phyloP scores from a whole-genome alignment of 35 echinoderm and acorn worm genomes.

The Holothuria glaberrima region DNA sequence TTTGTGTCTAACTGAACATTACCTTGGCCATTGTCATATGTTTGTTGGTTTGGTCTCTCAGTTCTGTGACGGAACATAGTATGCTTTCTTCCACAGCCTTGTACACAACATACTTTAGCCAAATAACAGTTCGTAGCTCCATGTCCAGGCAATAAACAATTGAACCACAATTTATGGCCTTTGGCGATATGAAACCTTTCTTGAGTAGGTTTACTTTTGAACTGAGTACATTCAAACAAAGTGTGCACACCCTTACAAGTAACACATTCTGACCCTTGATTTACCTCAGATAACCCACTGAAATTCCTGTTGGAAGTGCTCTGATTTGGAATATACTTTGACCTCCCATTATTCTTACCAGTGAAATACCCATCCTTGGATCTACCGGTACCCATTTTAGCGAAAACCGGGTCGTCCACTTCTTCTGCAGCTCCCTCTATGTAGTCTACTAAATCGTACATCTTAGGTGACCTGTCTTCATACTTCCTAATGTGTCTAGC shows the following conservation, averaged over 20 bases:
- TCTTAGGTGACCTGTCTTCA: not conserved
- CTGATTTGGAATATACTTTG: too few relatives aligned
- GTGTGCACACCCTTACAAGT: not conserved
- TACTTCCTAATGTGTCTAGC: not conserved
- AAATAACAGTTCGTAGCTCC: not conserved
- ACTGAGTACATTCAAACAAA: not conserved
- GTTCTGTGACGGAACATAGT: slow-evolving; percentile 4
- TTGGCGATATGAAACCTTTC: not conserved
- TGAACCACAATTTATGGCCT: not conserved
- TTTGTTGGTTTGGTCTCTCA: too few relatives aligned
- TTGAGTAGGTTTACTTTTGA: not conserved
- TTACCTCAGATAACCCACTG: not conserved
- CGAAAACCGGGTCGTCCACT: slow-evolving; percentile 1
- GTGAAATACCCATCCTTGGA: too few relatives aligned
- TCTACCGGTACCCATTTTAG: not conserved
- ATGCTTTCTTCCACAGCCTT: slow-evolving; percentile 40
- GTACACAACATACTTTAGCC: not conserved
- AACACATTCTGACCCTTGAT: not conserved
- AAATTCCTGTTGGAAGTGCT: not conserved
- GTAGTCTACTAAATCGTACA: not conserved
- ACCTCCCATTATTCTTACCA: too few relatives aligned
- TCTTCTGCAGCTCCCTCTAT: too few relatives aligned
- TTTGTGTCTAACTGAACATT: too few relatives aligned
- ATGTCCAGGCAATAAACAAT: too few relatives aligned
- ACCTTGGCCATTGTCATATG: too few relatives aligned